Evolutionary conservation across 2,113 vertebrate species (phyloP).

Genomic region (Pantherophis guttatus): DNA sequence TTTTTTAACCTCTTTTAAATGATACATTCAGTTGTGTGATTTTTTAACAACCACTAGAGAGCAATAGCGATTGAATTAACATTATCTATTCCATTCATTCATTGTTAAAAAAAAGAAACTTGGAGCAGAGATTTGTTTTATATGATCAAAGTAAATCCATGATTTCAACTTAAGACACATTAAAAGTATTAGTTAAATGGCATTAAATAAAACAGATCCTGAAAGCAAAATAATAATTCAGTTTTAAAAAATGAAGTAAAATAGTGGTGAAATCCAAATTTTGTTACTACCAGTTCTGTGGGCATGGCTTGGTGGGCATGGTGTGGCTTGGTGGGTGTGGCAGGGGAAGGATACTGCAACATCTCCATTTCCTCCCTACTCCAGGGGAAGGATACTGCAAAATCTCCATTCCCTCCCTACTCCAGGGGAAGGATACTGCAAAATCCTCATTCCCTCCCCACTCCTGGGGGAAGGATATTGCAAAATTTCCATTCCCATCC

Average conservation of each 20-base stretch:
- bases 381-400: too few relatives aligned
- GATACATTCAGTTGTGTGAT: not conserved
- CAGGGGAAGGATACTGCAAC: too few relatives aligned
- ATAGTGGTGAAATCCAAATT: too few relatives aligned
- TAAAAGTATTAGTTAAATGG: not conserved
- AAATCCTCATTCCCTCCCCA: too few relatives aligned
- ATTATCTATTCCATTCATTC: not conserved
- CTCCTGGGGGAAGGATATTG: too few relatives aligned
- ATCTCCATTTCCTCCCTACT: too few relatives aligned
- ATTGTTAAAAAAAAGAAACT: not conserved
- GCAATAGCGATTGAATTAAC: not conserved
- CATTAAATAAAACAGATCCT: not conserved
- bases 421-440: too few relatives aligned
- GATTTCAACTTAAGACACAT: accelerated
- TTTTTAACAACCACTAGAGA: slow-evolving; percentile 2
- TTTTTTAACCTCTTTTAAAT: not conserved
- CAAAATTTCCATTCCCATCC: too few relatives aligned
- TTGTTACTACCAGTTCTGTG: too few relatives aligned
- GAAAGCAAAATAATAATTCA: not conserved
- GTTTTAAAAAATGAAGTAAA: not conserved
- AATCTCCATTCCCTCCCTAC: too few relatives aligned
- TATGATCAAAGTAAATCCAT: not conserved
- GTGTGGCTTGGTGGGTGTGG: too few relatives aligned
- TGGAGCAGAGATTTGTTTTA: accelerated
- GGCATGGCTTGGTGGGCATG: too few relatives aligned